Base-by-base conservation (phyloP, 2,888 invertebrate genomes). In the Lasioglossum oenotherae region DNA sequence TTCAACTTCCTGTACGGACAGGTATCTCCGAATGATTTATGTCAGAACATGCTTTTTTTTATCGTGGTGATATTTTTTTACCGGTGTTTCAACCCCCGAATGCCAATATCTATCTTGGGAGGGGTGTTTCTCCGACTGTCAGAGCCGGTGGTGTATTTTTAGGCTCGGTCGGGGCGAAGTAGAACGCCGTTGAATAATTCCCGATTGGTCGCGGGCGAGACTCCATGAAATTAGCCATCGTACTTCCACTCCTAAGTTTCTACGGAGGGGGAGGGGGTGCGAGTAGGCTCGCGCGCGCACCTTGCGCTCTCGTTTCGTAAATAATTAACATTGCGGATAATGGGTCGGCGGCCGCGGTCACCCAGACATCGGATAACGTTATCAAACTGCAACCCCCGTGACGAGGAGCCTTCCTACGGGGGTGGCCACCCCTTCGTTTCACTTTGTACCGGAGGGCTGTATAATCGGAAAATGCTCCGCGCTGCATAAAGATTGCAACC, bases 251-350 rank as follows among this genome's bases (percentile, higher is more conserved):
- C 76, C 60, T 78, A 88, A 73, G 84, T 87, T 87, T 83, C 75
- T 78, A 23, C 27, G 78, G 60, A 31, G 49, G 72, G 12, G 12
- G 10, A 12, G 14, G n/a, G 27, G 60, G 53, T 23, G 12, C 64
- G 64, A 64, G 64, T 64, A 49, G 38, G 31, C 72, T 41, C 67
- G 72, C 38, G 71, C 53, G 53, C n/a, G 8, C 74, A 69, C 71
- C 74, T 57, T 67, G 49, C n/a, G 78, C 53, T 23, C 74, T 71
- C 72, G 60, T 85, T 88, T 85, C 78, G 73, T 85, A 79, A 88
- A 88, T 88, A 81, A 80, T 80, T 82, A 82, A 85, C 73, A 44
- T 31, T 16, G 5, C 19, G 41, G 46, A 73, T 84, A 87, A 88
- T 75, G 88, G 84, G 53, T 23, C 38, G 60, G 53, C 35, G 57